Percentiles rank a stretch among this genome's conserved stretches.
These are phyloP conservation scores for Drosophila baimaii DNA, from an alignment of 1,140 invertebrate species.

Conservation along the genomic window DNA sequence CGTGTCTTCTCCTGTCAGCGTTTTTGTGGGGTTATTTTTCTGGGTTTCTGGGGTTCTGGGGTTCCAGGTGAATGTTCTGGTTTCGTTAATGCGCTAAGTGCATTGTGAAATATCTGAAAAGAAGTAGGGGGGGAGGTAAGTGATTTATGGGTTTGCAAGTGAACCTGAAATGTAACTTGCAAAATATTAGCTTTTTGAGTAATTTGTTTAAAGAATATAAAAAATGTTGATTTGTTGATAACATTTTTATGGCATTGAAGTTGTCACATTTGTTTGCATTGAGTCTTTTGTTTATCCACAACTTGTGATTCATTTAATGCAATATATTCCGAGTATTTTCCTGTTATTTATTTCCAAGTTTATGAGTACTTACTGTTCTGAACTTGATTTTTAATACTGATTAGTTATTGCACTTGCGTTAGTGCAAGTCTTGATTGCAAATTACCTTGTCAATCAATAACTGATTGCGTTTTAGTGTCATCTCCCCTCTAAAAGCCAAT, in stretches of 20 bases:
- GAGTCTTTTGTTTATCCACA: too few relatives aligned
- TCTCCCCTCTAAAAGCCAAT: constrained; percentile 13
- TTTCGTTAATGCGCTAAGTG: constrained; percentile 27
- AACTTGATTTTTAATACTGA: constrained; percentile 11
- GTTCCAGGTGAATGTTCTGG: constrained; percentile 10
- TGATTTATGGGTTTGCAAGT: constrained; percentile 22
- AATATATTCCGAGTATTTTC: neutral
- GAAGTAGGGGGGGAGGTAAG: neutral
- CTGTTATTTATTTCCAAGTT: neutral
- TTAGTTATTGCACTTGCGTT: constrained; percentile 16
- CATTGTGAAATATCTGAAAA: constrained; percentile 19
- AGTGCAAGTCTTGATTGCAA: constrained; percentile 21
- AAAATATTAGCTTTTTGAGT: neutral
- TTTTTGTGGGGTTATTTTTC: constrained; percentile 10
- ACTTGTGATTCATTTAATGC: neutral
- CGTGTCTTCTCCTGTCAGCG: constrained; percentile 31
- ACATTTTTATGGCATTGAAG: neutral
- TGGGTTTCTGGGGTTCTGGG: constrained; percentile 2
- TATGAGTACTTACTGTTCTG: neutral
- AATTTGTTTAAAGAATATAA: neutral
- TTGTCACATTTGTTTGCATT: too few relatives aligned
- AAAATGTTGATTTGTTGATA: neutral
- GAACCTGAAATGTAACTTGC: neutral
- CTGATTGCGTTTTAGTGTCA: constrained; percentile 13
- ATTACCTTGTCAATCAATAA: constrained; percentile 16